A percentile compares a stretch with the other conserved stretches of the same genome.
Conservation (phyloP, 37 sponge, comb jelly and placozoan species). For the Hexactinellida sp. region DNA sequence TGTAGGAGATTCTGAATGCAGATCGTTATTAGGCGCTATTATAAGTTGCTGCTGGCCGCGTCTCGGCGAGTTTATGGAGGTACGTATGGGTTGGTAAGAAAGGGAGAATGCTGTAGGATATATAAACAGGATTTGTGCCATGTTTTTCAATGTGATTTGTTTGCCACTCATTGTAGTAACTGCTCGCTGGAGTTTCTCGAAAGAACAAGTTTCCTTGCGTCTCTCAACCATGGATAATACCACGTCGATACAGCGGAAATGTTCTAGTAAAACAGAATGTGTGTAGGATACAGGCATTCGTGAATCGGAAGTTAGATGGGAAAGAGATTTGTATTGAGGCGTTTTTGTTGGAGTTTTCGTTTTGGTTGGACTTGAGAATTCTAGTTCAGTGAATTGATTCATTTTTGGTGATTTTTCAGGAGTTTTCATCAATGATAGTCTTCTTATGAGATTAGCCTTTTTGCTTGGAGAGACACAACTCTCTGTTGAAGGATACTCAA, state of each 20-base stretch:
- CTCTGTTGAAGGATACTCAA: neutral
- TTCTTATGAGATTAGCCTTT: neutral
- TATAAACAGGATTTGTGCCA: neutral
- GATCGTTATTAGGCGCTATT: neutral
- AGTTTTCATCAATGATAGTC: neutral
- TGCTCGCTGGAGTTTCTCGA: neutral
- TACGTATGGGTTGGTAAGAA: constrained; percentile 9
- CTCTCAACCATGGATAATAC: neutral
- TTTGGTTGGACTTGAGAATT: constrained; percentile 15
- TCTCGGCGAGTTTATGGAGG: neutral
- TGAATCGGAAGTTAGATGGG: neutral
- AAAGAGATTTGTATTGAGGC: neutral
- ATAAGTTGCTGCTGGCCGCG: neutral
- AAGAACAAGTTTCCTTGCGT: neutral
- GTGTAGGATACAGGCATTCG: neutral
- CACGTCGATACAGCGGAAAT: constrained; percentile 10
- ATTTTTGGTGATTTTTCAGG: constrained; percentile 9
- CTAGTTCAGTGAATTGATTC: neutral
- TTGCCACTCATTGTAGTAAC: constrained; percentile 1
- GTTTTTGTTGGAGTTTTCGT: neutral
- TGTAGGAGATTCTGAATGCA: neutral
- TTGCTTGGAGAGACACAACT: neutral
- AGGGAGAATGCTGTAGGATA: neutral
- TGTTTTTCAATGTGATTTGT: neutral
- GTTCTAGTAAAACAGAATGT: neutral